A percentile compares a stretch with the other conserved stretches of the same genome.
Evolutionary conservation across 2,797 vertebrate genomes (phyloP).

Genomic region (Premnoplex brunnescens): DNA sequence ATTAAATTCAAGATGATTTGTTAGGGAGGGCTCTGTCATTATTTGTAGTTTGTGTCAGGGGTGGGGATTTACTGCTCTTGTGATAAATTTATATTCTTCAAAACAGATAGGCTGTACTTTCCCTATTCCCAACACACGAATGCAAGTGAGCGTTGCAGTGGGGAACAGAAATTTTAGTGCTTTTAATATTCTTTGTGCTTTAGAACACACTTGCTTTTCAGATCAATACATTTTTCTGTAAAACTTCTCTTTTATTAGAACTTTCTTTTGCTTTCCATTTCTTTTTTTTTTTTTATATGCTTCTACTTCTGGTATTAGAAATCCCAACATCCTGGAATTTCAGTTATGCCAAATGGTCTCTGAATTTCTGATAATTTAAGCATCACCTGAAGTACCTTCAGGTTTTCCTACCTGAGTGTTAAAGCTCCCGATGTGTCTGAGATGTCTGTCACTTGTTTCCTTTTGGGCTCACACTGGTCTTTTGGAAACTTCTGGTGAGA

Average conservation of each 20-base stretch:
- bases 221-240: neutral
- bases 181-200: conserved; percentile 45
- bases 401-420: neutral
- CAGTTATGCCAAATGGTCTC: neutral
- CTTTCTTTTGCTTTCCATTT: neutral
- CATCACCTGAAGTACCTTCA: neutral
- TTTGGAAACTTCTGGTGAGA: neutral
- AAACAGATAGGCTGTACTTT: neutral
- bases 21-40: neutral
- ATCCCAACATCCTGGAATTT: neutral
- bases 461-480: neutral
- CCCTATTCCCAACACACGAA: neutral
- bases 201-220: conserved; percentile 1
- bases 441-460: rapidly evolving
- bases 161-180: conserved; percentile 42
- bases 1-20: conserved; percentile 52
- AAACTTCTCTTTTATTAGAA: neutral
- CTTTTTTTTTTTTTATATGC: neutral
- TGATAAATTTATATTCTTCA: conserved; percentile 32
- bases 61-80: conserved; percentile 19
- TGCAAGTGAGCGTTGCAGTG: neutral
- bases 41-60: conserved; percentile 34
- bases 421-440: neutral
- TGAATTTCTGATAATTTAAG: neutral
- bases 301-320: neutral